Percentiles rank a stretch among this genome's conserved stretches.
Evolutionary conservation across 1,140 invertebrate genomes (phyloP).

Genomic region (Lucilia sericata): DNA sequence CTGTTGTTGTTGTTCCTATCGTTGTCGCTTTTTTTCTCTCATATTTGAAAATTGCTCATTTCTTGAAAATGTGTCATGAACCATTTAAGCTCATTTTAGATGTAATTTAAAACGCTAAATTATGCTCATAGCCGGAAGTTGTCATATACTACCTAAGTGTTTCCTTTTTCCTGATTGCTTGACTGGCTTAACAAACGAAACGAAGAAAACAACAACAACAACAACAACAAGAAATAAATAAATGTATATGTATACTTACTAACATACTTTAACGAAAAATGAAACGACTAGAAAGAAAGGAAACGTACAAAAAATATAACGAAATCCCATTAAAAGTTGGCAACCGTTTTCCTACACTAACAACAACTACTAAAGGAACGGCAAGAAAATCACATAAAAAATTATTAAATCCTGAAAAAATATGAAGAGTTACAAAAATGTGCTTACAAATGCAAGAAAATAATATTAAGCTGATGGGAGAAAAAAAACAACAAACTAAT

Average conservation of each 20-base stretch:
- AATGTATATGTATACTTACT: too few relatives aligned
- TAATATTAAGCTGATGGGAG: background rate
- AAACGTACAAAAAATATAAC: background rate
- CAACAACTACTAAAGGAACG: background rate
- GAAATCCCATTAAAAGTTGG: constrained; percentile 41
- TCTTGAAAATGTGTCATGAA: constrained; percentile 63
- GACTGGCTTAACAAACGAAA: constrained; percentile 35
- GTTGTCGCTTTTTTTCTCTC: background rate
- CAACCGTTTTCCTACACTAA: constrained; percentile 23
- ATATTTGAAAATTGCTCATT: constrained; percentile 38
- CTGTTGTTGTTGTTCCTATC: background rate
- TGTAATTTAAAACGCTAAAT: constrained; percentile 63
- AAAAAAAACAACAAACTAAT: background rate
- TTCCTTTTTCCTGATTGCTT: constrained; percentile 49
- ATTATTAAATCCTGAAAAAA: background rate
- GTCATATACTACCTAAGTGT: constrained; percentile 51
- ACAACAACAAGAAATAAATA: background rate
- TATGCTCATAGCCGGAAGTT: constrained; percentile 53
- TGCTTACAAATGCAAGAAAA: constrained; percentile 32
- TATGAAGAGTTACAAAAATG: constrained; percentile 32
- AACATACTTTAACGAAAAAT: constrained; percentile 4
- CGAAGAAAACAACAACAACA: background rate
- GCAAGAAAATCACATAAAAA: constrained; percentile 30
- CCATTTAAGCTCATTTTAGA: constrained; percentile 67
- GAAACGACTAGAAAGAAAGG: background rate